These are phyloP conservation scores for Synanceia verrucosa DNA, from an alignment of 2,797 vertebrate genomes.

Conservation along the genomic window DNA sequence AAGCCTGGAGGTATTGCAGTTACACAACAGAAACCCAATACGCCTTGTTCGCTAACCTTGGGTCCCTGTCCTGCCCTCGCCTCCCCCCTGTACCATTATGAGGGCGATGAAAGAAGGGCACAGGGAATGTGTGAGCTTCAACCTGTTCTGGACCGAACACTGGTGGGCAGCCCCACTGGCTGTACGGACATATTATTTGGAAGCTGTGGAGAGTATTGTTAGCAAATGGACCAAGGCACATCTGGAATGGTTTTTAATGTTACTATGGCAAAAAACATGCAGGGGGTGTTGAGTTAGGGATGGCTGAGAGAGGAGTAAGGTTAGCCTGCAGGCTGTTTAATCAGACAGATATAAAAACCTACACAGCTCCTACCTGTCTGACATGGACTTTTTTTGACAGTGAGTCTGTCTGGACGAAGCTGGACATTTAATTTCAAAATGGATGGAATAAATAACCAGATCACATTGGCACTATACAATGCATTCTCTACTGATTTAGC, in stretches of 20 bases:
- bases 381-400: background rate
- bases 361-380: background rate
- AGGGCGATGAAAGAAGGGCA: constrained; percentile 70
- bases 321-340: constrained; percentile 73
- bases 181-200: constrained; percentile 17
- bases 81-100: constrained; percentile 68
- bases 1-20: constrained; percentile 76
- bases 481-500: background rate
- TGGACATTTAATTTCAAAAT: constrained; percentile 57
- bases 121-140: constrained; percentile 66
- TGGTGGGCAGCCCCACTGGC: constrained; percentile 10
- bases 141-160: constrained; percentile 40
- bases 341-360: constrained; percentile 54
- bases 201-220: constrained; percentile 16
- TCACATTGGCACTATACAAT: constrained; percentile 5
- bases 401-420: background rate
- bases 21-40: constrained; percentile 83
- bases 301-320: constrained; percentile 22
- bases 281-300: constrained; percentile 41
- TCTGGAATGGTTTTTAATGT: constrained; percentile 82
- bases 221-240: constrained; percentile 60
- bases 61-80: constrained; percentile 70
- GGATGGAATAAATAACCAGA: constrained; percentile 47
- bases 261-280: constrained; percentile 74
- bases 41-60: constrained; percentile 78